Base-by-base conservation (phyloP, 2,113 vertebrate genomes). In the Oenanthe oenanthe region DNA sequence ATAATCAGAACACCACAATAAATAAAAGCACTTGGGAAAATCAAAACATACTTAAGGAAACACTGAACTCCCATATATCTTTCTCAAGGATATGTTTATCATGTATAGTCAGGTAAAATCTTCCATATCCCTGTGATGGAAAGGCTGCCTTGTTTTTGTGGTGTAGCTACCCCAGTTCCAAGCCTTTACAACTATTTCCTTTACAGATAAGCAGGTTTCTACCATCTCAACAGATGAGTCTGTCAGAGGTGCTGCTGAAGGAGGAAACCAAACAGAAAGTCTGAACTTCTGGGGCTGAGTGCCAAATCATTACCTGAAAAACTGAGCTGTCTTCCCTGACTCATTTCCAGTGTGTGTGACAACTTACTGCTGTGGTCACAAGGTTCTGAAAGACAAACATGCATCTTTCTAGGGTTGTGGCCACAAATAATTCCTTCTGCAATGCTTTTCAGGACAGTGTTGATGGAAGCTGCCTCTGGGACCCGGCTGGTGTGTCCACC, bases 121-220 rank as follows among this genome's bases (percentile, higher is more conserved):
- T 72, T 85, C 38, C 48, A 22, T 24, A 63, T 32, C 54, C 51
- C 61, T 4, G 8, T 72, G 66, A 53, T 1, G 3, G 77, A 89
- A 36, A 72, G 81, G 36, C 70, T 79, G 73, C 51, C 32, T 66
- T 60, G 38, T 16, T 94, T 81, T 72, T 67, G 53, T 82, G 74
- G 43, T 85, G 65, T 65, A 34, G 28, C 34, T 72, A 43, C 48
- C 57, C 43, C 43, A 56, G 28, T 28, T 71, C 24, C 42, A 42
- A 92, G 76, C 40, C 80, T 78, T 65, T 81, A 91, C 43, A 83
- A 61, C n/a, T 32, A 51, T 61, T 94, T 94, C 73, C 81, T 71
- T 43, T 81, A 28, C 61, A 89, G 57, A 93, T 68, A 93, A 91
- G 77, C 36, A 75, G 34, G 25, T 62, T 84, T 91, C 77, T 65